Evolutionary conservation across 2,113 vertebrate genomes (phyloP).

Genomic region (Theropithecus gelada): DNA sequence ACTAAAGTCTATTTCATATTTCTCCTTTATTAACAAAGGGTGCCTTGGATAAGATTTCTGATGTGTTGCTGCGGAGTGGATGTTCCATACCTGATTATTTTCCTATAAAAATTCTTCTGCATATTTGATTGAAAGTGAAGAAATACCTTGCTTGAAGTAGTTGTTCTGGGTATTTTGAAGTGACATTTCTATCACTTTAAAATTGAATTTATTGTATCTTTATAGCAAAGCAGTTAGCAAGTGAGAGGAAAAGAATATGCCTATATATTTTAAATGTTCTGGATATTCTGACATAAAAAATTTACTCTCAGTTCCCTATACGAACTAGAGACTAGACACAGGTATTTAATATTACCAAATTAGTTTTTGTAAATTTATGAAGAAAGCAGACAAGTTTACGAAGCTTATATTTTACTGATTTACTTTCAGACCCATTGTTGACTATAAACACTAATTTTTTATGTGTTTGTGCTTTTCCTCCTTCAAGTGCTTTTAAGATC

Average conservation of each 20-base stretch:
- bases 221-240: neutral
- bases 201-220: neutral
- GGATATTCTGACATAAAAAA: neutral
- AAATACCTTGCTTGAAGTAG: neutral
- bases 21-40: neutral
- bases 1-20: neutral
- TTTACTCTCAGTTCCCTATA: neutral
- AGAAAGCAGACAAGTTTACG: neutral
- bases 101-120: neutral
- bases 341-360: neutral
- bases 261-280: neutral
- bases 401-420: neutral
- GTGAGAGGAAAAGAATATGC: neutral
- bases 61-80: neutral
- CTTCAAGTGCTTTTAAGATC: slow-evolving; percentile 94
- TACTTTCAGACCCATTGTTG: neutral
- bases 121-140: neutral
- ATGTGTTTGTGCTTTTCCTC: slow-evolving; percentile 49
- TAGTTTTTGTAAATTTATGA: neutral
- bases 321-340: neutral
- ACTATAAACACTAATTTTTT: slow-evolving; percentile 20
- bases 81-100: neutral
- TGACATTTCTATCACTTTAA: neutral
- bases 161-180: neutral
- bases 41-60: neutral